Evolutionary conservation across 1,140 invertebrate species (phyloP), one percentile per base, ranked within the genome.

Genomic region (Pteromalus puparum): DNA sequence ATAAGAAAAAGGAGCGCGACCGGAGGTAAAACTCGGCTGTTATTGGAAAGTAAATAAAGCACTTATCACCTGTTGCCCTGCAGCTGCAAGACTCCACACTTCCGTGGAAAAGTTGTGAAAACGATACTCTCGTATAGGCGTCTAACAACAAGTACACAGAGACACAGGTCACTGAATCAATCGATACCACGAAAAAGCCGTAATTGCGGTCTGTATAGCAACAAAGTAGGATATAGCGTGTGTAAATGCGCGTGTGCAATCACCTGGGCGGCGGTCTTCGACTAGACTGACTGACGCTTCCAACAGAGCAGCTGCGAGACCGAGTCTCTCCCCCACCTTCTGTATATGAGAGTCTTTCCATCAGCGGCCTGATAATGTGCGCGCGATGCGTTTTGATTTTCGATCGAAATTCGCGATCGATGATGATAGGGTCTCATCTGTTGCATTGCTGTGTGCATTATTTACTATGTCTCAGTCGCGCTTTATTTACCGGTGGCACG

Each of bases 361-460:
- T 2, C 5, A 0, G 38, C 9, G 38, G 1, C 38, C 7, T 42
- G 38, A 42, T 38, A 38, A 42, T 7, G 38, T 70, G 1, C 30
- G 26, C 28, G 28, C 68, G 38, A 42, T 70, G 26, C 28, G 13
- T n/a, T 30, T 28, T 70, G 68, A 70, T 70, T 28, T 70, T 10
- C 30, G 28, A 81, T 81, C 79, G 81, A 82, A 75, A 82, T 76
- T 38, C 61, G 73, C 75, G 75, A 48, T 24, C 72, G 30, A 42
- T n/a, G n/a, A 30, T 28, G 30, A 24, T 12, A 9, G 24, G n/a
- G 0, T 26, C 76, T 83, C 82, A 83, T 72, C 82, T 83, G 82
- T 83, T 83, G 82, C 82, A 10, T 42, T 42, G n/a, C 46, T 18
- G 7, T 61, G 7, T 61, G 53, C 21, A 61, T 18, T 6, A 53